These are phyloP conservation scores for Probosciger aterrimus DNA, from an alignment of 2,113 vertebrate genomes.

Conservation along the genomic window DNA sequence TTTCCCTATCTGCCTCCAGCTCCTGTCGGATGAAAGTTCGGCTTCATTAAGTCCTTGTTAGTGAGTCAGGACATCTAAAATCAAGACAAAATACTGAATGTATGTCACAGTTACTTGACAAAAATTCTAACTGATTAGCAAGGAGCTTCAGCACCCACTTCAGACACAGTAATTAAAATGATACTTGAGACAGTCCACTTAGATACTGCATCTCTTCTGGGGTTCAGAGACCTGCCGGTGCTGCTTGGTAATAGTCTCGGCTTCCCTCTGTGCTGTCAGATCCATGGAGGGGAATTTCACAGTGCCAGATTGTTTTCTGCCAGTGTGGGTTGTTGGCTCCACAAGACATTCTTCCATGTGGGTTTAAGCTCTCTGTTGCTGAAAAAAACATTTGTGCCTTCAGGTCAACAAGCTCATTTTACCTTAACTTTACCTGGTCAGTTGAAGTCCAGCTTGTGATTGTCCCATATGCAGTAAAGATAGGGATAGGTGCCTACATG, in stretches of 20 bases:
- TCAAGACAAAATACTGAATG: neutral
- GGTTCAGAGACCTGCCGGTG: neutral
- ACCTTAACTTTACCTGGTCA: neutral
- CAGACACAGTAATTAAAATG: neutral
- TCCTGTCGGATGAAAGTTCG: neutral
- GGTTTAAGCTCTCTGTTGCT: neutral
- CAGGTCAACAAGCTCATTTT: neutral
- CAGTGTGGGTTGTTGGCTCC: neutral
- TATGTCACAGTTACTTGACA: neutral
- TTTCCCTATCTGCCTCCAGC: neutral
- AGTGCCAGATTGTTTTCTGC: neutral
- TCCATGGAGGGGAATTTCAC: neutral
- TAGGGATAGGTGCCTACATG: neutral
- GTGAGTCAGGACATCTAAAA: neutral
- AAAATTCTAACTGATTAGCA: neutral
- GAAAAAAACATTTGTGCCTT: neutral
- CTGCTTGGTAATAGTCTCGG: accelerated
- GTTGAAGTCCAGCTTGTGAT: neutral
- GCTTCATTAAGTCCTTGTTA: neutral
- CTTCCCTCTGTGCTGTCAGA: neutral
- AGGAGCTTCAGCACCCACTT: neutral
- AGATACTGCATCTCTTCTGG: neutral
- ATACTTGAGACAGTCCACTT: neutral
- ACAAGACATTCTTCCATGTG: neutral
- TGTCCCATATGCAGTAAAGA: neutral